Evolutionary conservation across 2,797 vertebrate genomes (phyloP), one percentile per base, ranked within the genome.

Genomic region (Strix occidentalis): DNA sequence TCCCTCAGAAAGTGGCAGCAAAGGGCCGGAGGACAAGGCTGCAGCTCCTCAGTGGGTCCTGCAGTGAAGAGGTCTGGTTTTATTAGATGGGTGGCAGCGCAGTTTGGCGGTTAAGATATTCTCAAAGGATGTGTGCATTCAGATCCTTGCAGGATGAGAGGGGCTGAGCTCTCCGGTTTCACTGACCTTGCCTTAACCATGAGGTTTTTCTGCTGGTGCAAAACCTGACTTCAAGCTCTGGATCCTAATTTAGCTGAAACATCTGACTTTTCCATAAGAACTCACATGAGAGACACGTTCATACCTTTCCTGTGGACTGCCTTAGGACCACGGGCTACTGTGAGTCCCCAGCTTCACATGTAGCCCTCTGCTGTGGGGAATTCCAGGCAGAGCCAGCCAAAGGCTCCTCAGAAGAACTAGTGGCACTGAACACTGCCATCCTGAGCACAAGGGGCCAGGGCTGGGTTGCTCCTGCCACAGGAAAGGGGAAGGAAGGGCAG

Each of bases 401-500:
- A 79, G 60, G 78, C 71, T 89, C 46, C 68, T 68, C 56, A 43
- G 48, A 80, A 77, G 71, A 79, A 41, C 87, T 21, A 5, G 57
- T 35, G 65, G 71, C 71, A 91, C 64, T 53, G 45, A 77, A 37
- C 18, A 8, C 48, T 89, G 75, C 85, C 56, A 33, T 53, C 48
- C 61, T 41, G 68, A 57, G 70, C 63, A 48, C 57, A 54, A 75
- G 84, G 16, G 50, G 37, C 53, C 71, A 50, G 48, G 53, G 23
- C 48, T 87, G 57, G 41, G 75, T 57, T 2, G 45, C 75, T 92
- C 71, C 90, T 89, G 94, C 84, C 48, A 7, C 89, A 83, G 92
- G 82, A 96, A 93, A 97, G 89, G 82, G 96, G 91, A 97, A 97
- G 92, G 96, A 96, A 97, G 92, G 54, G 75, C 89, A 96, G 87